A percentile compares a stretch with the other conserved stretches of the same genome.
These are phyloP conservation scores for Brachystomella parvula DNA, from an alignment of 1,140 invertebrate species.

Conservation along the genomic window DNA sequence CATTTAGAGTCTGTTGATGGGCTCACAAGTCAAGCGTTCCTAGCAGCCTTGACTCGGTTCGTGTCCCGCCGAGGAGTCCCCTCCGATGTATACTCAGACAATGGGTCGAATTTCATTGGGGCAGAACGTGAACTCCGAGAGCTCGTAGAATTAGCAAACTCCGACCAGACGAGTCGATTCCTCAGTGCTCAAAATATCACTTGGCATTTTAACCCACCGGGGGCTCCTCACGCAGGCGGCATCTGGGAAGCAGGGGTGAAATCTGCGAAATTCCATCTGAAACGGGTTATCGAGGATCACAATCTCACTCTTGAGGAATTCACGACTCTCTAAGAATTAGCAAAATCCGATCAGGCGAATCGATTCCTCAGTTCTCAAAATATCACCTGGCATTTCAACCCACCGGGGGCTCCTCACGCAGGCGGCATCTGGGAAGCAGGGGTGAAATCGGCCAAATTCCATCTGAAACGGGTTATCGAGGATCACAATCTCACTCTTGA, in stretches of 20 bases:
- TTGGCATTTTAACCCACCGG: conserved; percentile 38
- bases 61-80: not conserved
- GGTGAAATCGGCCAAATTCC: conserved; percentile 37
- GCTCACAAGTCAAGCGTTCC: not conserved
- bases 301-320: conserved; percentile 31
- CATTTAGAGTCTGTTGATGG: conserved; percentile 43
- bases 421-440: conserved; percentile 39
- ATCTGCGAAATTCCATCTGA: conserved; percentile 38
- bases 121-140: not conserved
- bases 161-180: too few relatives aligned
- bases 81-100: conserved; percentile 12
- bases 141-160: not conserved
- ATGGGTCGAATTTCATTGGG: conserved; percentile 10
- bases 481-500: conserved; percentile 29
- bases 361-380: too few relatives aligned
- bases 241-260: conserved; percentile 38
- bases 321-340: not conserved
- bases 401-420: conserved; percentile 39
- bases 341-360: too few relatives aligned
- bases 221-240: conserved; percentile 40
- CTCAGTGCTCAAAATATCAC: conserved; percentile 27
- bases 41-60: conserved; percentile 37
- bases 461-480: conserved; percentile 36
- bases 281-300: conserved; percentile 28
- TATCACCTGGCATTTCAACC: conserved; percentile 38